phyloP scores from a whole-genome alignment of 2,888 invertebrate species.

The Torymus tubicola region DNA sequence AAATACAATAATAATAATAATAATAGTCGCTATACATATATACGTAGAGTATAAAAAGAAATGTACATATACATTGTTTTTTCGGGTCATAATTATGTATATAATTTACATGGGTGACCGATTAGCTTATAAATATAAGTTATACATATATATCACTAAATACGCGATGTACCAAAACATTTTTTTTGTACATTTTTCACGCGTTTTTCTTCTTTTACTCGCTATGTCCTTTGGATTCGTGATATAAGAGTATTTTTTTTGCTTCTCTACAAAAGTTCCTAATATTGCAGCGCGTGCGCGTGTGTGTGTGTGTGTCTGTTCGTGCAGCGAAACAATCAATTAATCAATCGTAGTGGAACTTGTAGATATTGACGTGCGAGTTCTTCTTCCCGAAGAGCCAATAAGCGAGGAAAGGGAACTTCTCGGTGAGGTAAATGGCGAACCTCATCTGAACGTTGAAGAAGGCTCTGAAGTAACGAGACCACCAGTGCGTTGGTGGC shows the following conservation, averaged over 20 bases:
- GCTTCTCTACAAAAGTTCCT: neutral
- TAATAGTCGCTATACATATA: slow-evolving; percentile 3
- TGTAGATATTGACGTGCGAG: slow-evolving; percentile 80
- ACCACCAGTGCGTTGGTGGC: slow-evolving; percentile 70
- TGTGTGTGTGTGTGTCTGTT: neutral
- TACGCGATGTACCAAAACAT: neutral
- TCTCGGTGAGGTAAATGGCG: slow-evolving; percentile 81
- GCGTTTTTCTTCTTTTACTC: neutral
- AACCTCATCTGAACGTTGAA: slow-evolving; percentile 81
- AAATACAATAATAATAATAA: neutral
- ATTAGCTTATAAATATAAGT: neutral
- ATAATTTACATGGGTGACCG: slow-evolving; percentile 6
- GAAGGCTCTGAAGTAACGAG: slow-evolving; percentile 78
- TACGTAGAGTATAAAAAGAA: neutral
- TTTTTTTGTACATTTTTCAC: neutral
- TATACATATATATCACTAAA: too few relatives aligned
- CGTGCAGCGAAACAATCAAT: neutral
- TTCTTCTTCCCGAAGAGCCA: slow-evolving; percentile 81
- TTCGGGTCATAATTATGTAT: neutral
- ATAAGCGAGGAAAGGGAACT: slow-evolving; percentile 84
- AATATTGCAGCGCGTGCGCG: neutral
- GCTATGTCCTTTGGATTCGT: neutral
- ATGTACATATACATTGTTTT: too few relatives aligned
- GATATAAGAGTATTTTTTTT: slow-evolving; percentile 11
- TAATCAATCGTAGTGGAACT: slow-evolving; percentile 63